Conservation (phyloP, 2,797 vertebrate species). For the Aulostomus chinensis region DNA sequence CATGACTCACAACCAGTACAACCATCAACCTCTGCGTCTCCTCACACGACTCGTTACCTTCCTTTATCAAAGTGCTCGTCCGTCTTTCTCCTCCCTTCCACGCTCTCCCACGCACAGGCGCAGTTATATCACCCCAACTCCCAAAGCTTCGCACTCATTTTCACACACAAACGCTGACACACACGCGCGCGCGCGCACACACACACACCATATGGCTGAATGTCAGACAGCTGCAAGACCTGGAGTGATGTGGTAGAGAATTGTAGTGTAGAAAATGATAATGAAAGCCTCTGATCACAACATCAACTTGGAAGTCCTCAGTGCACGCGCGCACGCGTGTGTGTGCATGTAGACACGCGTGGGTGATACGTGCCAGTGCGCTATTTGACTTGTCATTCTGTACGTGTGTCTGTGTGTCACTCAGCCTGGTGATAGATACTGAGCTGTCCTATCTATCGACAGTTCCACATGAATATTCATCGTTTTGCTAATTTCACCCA, state of each 20-base stretch:
- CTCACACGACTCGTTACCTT: not conserved
- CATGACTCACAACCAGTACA: no score
- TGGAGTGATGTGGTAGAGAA: conserved; percentile 23
- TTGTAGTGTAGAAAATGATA: conserved; percentile 34
- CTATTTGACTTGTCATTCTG: conserved; percentile 47
- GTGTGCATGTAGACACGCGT: conserved; percentile 22
- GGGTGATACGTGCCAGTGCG: conserved; percentile 46
- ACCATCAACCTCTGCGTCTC: not conserved
- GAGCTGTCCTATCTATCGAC: conserved; percentile 67
- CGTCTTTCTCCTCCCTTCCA: conserved; percentile 13
- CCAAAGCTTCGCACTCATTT: conserved; percentile 16
- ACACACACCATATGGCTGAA: conserved; percentile 47
- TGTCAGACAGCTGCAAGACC: conserved; percentile 59
- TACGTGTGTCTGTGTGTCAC: conserved; percentile 55
- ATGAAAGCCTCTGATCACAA: conserved; percentile 13
- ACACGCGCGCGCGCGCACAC: no score
- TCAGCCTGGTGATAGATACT: conserved; percentile 52
- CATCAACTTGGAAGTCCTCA: conserved; percentile 14
- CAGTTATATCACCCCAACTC: conserved; percentile 20
- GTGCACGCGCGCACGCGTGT: not conserved
- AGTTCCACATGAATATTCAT: conserved; percentile 69
- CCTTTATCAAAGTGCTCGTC: not conserved
- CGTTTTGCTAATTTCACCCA: conserved; percentile 40
- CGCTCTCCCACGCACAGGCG: conserved; percentile 16
- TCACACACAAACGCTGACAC: conserved; percentile 1